These are phyloP conservation scores for Baryphthengus martii DNA, from an alignment of 2,113 vertebrate species.

Conservation along the genomic window DNA sequence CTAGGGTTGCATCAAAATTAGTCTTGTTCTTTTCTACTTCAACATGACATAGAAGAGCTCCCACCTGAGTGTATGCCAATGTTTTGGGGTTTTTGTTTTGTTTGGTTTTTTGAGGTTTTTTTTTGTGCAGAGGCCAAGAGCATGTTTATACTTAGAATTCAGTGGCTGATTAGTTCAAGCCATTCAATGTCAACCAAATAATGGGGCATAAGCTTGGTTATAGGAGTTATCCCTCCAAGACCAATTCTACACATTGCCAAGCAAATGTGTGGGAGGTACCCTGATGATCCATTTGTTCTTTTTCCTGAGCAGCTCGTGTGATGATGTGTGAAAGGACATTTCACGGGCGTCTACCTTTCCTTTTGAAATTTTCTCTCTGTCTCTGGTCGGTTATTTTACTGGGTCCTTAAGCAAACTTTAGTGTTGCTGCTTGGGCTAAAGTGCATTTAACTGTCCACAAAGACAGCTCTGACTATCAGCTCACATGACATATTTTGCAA, in stretches of 20 bases:
- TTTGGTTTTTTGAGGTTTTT: too few relatives aligned
- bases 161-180: not conserved
- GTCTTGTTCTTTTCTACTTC: not conserved
- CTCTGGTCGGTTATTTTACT: not conserved
- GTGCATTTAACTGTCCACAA: not conserved
- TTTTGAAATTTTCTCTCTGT: not conserved
- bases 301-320: not conserved
- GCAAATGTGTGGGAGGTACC: not conserved
- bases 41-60: not conserved
- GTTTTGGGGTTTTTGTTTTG: too few relatives aligned
- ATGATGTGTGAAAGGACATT: not conserved
- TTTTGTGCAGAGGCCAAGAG: not conserved
- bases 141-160: not conserved
- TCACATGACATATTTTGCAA: not conserved
- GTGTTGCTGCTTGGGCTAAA: not conserved
- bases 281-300: not conserved
- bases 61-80: not conserved
- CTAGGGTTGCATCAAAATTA: not conserved
- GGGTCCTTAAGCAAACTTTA: not conserved
- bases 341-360: rapidly evolving
- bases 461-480: not conserved
- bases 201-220: not conserved
- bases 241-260: not conserved
- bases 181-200: not conserved
- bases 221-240: too few relatives aligned